Conservation (phyloP, 1,140 invertebrate genomes). For the Proales similis region DNA sequence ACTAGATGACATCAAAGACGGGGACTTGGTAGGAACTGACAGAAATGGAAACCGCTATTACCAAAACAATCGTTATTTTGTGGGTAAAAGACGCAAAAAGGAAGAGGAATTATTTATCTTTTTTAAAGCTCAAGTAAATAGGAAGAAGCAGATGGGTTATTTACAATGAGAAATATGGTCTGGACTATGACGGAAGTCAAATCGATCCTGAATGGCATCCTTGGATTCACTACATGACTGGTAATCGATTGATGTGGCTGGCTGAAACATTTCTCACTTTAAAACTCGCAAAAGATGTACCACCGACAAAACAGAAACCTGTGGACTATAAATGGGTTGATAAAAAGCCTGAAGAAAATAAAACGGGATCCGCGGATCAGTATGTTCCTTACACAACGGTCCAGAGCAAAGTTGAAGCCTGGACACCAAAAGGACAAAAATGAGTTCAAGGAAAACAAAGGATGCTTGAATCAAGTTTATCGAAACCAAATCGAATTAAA, state of each 20-base stretch:
- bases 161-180: conserved; percentile 64
- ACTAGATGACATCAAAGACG: conserved; percentile 76
- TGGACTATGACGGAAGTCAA: conserved; percentile 89
- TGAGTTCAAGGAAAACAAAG: too few species aligned
- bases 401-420: conserved; percentile 71
- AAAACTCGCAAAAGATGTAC: conserved; percentile 70
- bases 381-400: conserved; percentile 86
- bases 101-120: background rate
- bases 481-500: too few species aligned
- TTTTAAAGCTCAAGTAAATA: conserved; percentile 42
- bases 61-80: conserved; percentile 80
- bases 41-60: conserved; percentile 93
- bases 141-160: conserved; percentile 86
- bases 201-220: conserved; percentile 74
- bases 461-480: too few species aligned
- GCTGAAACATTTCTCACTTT: too few species aligned
- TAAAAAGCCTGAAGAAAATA: conserved; percentile 65
- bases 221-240: conserved; percentile 41
- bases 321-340: conserved; percentile 68
- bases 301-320: conserved; percentile 57
- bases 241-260: conserved; percentile 65
- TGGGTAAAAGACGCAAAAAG: conserved; percentile 56
- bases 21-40: conserved; percentile 79
- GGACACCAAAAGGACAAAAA: conserved; percentile 58
- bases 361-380: conserved; percentile 63